Evolutionary conservation across 2,797 vertebrate genomes (phyloP).

Genomic region (Darevskia mixta): DNA sequence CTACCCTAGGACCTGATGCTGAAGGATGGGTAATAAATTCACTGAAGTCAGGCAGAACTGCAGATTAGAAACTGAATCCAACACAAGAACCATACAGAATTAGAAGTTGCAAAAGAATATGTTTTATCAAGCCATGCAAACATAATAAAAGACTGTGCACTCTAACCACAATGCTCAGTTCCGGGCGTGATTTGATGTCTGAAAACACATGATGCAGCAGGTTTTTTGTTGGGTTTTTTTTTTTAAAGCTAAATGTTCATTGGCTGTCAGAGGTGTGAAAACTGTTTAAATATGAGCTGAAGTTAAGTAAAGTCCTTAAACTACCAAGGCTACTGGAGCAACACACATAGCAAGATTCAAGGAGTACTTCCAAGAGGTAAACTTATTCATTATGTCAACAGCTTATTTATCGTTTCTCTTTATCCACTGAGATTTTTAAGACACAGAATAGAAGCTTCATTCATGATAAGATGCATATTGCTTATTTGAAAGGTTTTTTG

Average conservation of each 20-base stretch:
- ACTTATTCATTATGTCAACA: slow-evolving; percentile 35
- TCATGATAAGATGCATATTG: background rate
- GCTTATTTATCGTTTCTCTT: background rate
- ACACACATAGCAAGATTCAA: slow-evolving; percentile 34
- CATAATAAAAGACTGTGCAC: slow-evolving; percentile 63
- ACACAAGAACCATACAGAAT: background rate
- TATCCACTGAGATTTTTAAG: background rate
- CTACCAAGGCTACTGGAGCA: slow-evolving; percentile 56
- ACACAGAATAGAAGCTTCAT: background rate
- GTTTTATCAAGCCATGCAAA: slow-evolving; percentile 8
- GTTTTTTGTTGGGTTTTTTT: slow-evolving; percentile 33
- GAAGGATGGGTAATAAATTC: no score
- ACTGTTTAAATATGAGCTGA: slow-evolving; percentile 68
- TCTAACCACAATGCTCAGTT: slow-evolving; percentile 60
- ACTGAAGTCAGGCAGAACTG: background rate
- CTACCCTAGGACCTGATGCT: no score
- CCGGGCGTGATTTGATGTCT: slow-evolving; percentile 58
- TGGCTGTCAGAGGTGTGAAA: slow-evolving; percentile 56
- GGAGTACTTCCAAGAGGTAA: slow-evolving; percentile 65
- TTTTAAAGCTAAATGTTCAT: slow-evolving; percentile 51
- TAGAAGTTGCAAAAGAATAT: slow-evolving; percentile 26
- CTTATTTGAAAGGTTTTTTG: background rate
- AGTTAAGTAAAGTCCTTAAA: slow-evolving; percentile 39
- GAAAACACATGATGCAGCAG: slow-evolving; percentile 63
- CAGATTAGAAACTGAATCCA: background rate